Conservation (phyloP, 2,797 vertebrate genomes). For the Rhinogobio ventralis region DNA sequence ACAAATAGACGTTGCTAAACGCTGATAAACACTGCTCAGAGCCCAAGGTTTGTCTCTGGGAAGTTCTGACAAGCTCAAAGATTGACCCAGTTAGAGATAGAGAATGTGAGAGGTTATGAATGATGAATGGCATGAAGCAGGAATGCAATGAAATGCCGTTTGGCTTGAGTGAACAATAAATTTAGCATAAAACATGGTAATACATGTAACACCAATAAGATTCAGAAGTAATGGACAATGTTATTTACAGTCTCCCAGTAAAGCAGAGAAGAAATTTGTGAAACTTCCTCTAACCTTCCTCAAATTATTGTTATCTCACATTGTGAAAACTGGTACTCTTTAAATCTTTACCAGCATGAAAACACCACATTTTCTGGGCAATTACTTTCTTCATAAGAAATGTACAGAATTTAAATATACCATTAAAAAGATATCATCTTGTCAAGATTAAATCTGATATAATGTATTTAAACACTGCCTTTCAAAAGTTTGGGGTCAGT, state of each 20-base stretch:
- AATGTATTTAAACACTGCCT: neutral
- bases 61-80: constrained; percentile 13
- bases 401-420: neutral
- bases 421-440: neutral
- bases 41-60: constrained; percentile 12
- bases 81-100: constrained; percentile 33
- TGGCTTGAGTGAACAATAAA: neutral
- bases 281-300: constrained; percentile 7
- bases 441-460: constrained; percentile 7
- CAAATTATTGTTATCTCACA: neutral
- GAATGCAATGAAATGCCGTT: neutral
- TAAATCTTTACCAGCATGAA: neutral
- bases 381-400: neutral
- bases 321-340: neutral
- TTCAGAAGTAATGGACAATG: constrained; percentile 23
- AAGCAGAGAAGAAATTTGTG: constrained; percentile 3
- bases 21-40: neutral
- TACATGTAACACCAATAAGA: constrained; percentile 3
- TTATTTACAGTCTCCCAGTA: constrained; percentile 40
- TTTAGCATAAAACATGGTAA: constrained; percentile 16
- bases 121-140: constrained; percentile 30
- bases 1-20: constrained; percentile 27
- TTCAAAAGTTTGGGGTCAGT: neutral
- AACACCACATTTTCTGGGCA: neutral
- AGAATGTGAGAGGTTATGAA: constrained; percentile 29